Base-by-base conservation (phyloP, 2,113 vertebrate species). In the Ceyx cyanopectus region DNA sequence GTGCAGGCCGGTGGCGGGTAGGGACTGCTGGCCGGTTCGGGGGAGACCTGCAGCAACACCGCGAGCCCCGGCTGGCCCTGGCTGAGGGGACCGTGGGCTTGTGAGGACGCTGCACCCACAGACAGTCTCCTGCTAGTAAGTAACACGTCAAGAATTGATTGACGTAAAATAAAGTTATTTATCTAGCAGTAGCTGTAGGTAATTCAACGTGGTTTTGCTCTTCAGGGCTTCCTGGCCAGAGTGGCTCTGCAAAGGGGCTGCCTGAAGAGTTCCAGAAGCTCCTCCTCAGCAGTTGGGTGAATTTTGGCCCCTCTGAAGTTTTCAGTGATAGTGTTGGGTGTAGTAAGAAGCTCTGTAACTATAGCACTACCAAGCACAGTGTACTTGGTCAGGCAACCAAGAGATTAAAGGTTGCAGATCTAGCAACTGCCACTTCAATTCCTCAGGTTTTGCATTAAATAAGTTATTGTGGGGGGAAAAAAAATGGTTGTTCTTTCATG, bases 241-340 rank as follows among this genome's bases (percentile, higher is more conserved):
- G 32, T 26, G 14, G n/a, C 9, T 23, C 34, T 46, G 17, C 43
- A 17, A 14, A 32, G 30, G 32, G 21, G 1, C 58, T 27, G 9
- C 30, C 32, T 30, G 65, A 34, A 19, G 41, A 40, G 56, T 50
- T 66, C 6, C 14, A 34, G 34, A 34, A 69, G 5, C 51, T 63
- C 16, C 4, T 73, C 20, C 13, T 57, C 7, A 7, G 14, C 16
- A 30, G 12, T 21, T 24, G 12, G 32, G 7, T 58, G 56, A 48
- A 43, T 83, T 90, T 77, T 70, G 61, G 10, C 24, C 20, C 22
- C 1, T 41, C 46, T 10, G 1, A 53, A 54, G 51, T 46, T 83
- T 77, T 51, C 14, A 20, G 0, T 46, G 26, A 45, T 61, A 43
- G 8, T 34, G 18, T 45, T 0, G 2, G 26, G 3, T 5, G 3